Percentiles rank a stretch among this genome's conserved stretches.
Conservation (phyloP, 2,113 vertebrate genomes). For the Cinclus cinclus region DNA sequence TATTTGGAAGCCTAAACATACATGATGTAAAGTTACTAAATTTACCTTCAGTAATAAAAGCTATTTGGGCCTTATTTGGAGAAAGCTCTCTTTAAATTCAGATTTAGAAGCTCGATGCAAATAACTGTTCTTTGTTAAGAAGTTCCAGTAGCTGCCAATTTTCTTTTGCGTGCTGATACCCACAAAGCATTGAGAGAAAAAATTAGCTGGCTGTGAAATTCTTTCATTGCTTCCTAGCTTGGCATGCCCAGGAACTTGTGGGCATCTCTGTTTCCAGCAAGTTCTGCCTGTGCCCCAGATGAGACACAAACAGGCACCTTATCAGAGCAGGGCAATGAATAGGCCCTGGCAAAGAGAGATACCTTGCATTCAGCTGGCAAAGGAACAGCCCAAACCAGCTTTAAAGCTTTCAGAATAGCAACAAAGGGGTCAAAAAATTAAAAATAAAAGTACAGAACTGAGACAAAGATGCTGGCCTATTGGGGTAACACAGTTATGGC, state of each 20-base stretch:
- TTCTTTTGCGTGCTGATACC: not conserved
- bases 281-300: not conserved
- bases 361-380: not conserved
- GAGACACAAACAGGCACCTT: not conserved
- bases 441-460: not conserved
- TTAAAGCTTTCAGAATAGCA: not conserved
- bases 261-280: not conserved
- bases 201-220: conserved; percentile 5
- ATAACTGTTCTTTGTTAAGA: conserved; percentile 25
- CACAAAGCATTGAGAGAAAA: not conserved
- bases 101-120: not conserved
- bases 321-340: not conserved
- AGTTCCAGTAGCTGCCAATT: not conserved
- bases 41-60: not conserved
- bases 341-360: not conserved
- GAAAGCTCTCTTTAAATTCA: conserved; percentile 3
- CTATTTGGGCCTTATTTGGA: not conserved
- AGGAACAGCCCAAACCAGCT: not conserved
- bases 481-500: not conserved
- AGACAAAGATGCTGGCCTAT: not conserved
- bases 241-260: not conserved
- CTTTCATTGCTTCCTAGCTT: not conserved
- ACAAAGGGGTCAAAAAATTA: not conserved
- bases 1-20: not conserved
- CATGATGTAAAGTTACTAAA: not conserved